Evolutionary conservation across 2,113 vertebrate genomes (phyloP).

Genomic region (Larimichthys polyactis): DNA sequence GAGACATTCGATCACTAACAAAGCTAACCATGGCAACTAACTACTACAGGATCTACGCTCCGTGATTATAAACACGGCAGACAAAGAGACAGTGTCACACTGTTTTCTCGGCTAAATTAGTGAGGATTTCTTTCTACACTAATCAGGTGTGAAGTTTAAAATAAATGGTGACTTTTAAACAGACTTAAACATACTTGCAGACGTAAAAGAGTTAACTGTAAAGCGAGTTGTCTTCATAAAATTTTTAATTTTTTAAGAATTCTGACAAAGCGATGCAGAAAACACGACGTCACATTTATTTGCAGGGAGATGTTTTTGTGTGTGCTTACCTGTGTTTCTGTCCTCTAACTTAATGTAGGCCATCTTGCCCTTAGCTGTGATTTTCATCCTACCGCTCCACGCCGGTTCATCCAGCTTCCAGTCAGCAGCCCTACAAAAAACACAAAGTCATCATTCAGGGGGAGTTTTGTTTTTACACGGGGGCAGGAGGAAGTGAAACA

Average conservation of each 20-base stretch:
- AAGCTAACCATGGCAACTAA: neutral
- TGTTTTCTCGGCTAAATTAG: neutral
- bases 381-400: constrained; percentile 94
- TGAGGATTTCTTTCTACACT: too few species aligned
- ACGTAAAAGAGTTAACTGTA: neutral
- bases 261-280: too few species aligned
- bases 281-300: neutral
- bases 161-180: too few species aligned
- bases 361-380: constrained; percentile 89
- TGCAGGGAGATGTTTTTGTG: neutral
- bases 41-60: neutral
- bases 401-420: constrained; percentile 97
- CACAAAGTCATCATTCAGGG: neutral
- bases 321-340: constrained; percentile 88
- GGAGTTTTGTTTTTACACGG: neutral
- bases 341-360: constrained; percentile 95
- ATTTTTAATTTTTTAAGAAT: too few species aligned
- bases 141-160: too few species aligned
- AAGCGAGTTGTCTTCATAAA: neutral
- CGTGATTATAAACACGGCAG: neutral
- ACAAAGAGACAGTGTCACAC: neutral
- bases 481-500: constrained; percentile 59
- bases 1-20: neutral
- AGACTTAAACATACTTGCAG: neutral
- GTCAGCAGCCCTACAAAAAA: constrained; percentile 89